Base-by-base conservation (phyloP, 2,888 invertebrate genomes). In the Cosmia trapezina region DNA sequence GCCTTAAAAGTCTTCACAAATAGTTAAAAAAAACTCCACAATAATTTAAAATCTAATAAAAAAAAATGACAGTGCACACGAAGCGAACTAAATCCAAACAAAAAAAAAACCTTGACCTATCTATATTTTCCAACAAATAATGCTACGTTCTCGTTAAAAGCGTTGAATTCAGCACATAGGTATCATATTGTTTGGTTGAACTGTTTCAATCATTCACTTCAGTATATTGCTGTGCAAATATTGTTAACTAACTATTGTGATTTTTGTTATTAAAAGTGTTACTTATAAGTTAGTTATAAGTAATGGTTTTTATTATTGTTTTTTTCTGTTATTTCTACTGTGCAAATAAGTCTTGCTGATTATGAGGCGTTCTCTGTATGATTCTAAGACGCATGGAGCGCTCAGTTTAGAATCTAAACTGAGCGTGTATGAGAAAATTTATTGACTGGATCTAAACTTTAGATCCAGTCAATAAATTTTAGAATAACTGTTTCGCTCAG, bases 201-300 rank as follows among this genome's bases (percentile, higher is more conserved):
- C n/a, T 2, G 6, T 54, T 41, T 63, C 57, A 78, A 47, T 71
- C 51, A n/a, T n/a, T 19, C 12, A 41, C 6, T 33, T 19, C 14
- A 19, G 28, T 53, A 9, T 66, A n/a, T 56, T 41, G 28, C 17
- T 14, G 43, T 37, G 37, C 37, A 59, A 78, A 70, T 45, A 51
- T 56, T 53, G 41, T 37, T 60, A 63, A 67, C 72, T 66, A 49
- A 11, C 17, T 43, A 53, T 70, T 70, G 65, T 65, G 3, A 19
- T 66, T n/a, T 53, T 51, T 33, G 14, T 68, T 47, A 43, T 62
- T 63, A 4, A 54, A 53, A 33, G 9, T 51, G 8, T 33, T 43
- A 41, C n/a, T n/a, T n/a, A n/a, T n/a, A n/a, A n/a, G n/a, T 7
- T 4, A 28, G 2, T 28, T 28, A 28, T 28, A 11, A 47, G 33